Evolutionary conservation across 1,140 invertebrate species (phyloP).

Genomic region (Ericerus pela): DNA sequence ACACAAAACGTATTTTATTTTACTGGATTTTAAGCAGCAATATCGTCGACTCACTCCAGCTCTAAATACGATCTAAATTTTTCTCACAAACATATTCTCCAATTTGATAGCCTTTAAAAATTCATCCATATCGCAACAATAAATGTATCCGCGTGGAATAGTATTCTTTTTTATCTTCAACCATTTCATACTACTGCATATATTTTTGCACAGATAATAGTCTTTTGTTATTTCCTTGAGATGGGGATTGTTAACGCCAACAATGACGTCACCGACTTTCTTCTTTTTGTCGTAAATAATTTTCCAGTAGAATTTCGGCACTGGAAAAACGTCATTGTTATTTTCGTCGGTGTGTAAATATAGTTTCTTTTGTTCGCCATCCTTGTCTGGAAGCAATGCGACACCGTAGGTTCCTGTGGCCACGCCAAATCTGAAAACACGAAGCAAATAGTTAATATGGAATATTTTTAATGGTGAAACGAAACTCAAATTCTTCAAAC

Average conservation of each 20-base stretch:
- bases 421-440: conserved; percentile 14
- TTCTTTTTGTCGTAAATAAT: conserved; percentile 14
- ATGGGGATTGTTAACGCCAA: conserved; percentile 23
- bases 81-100: conserved; percentile 5
- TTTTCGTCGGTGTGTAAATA: conserved; percentile 12
- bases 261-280: conserved; percentile 19
- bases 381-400: conserved; percentile 16
- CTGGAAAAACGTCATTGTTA: conserved; percentile 16
- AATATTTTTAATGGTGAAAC: too few relatives aligned
- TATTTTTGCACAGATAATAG: conserved; percentile 16
- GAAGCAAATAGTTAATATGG: too few relatives aligned
- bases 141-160: conserved; percentile 21
- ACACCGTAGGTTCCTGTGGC: conserved; percentile 20
- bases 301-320: conserved; percentile 22
- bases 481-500: too few relatives aligned
- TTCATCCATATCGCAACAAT: conserved; percentile 16
- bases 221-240: conserved; percentile 1
- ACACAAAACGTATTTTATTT: too few relatives aligned
- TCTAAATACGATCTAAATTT: too few relatives aligned
- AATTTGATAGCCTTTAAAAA: background rate
- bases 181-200: conserved; percentile 22
- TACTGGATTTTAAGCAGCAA: too few relatives aligned
- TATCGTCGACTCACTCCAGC: too few relatives aligned
- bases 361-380: background rate
- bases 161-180: conserved; percentile 18